Percentiles rank a stretch among this genome's conserved stretches.
phyloP scores from a whole-genome alignment of 2,113 vertebrate species.

The Pogonocichla stellata region DNA sequence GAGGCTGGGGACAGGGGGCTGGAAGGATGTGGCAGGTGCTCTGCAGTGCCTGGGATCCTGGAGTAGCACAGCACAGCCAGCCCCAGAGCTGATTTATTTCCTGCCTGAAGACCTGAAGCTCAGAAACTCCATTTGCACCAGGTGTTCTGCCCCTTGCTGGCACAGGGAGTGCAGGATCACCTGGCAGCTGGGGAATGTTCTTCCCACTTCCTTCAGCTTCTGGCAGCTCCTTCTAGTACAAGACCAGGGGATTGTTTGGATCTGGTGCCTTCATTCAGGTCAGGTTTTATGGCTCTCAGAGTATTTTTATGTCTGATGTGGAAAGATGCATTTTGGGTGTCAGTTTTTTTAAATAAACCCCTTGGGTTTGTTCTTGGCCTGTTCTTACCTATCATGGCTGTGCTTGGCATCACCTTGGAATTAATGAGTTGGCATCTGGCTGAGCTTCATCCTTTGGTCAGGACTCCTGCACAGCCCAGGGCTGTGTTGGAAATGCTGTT shows the following conservation, averaged over 20 bases:
- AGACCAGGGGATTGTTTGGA: neutral
- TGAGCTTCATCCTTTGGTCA: neutral
- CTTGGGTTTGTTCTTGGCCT: neutral
- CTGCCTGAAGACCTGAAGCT: neutral
- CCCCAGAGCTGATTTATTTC: neutral
- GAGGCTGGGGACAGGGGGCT: neutral
- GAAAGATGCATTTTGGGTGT: neutral
- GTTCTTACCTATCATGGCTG: accelerated
- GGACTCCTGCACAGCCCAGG: neutral
- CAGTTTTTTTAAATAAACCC: neutral
- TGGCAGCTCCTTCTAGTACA: neutral
- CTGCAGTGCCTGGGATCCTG: neutral
- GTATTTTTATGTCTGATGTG: neutral
- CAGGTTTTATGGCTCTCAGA: neutral
- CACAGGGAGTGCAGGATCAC: neutral
- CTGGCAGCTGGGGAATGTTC: neutral
- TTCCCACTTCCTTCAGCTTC: neutral
- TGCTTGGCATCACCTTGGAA: neutral
- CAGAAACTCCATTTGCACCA: neutral
- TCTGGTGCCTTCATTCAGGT: neutral
- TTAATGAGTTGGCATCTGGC: neutral
- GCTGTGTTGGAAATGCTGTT: neutral
- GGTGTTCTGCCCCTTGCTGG: neutral
- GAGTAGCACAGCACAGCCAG: neutral
- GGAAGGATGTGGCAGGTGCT: accelerated